A percentile compares a stretch with the other conserved stretches of the same genome.
phyloP scores from a whole-genome alignment of 2,888 invertebrate genomes.

The Zootermopsis nevadensis region DNA sequence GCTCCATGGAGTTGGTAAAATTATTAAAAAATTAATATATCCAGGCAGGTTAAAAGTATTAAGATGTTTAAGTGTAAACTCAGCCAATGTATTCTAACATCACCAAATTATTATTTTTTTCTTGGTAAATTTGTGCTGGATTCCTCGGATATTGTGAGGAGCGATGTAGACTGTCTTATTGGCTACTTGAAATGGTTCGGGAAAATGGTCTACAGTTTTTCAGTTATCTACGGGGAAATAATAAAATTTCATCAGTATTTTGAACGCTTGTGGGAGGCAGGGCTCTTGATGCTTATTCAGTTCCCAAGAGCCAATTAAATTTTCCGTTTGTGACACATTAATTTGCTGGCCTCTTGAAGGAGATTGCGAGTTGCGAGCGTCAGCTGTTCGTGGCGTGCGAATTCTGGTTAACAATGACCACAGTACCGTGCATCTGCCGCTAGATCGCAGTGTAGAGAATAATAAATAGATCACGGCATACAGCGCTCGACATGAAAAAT shows the following conservation, averaged over 20 bases:
- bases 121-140: too few relatives aligned
- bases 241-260: background rate
- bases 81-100: too few relatives aligned
- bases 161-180: background rate
- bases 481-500: background rate
- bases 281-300: conserved; percentile 14
- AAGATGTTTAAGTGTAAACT: too few relatives aligned
- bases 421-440: background rate
- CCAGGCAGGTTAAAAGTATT: too few relatives aligned
- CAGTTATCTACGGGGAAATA: background rate
- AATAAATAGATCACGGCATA: background rate
- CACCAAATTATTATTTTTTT: too few relatives aligned
- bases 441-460: background rate
- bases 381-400: conserved; percentile 12
- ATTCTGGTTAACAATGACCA: conserved; percentile 22
- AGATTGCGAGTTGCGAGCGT: conserved; percentile 23
- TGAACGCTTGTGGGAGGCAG: conserved; percentile 8
- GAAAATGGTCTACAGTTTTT: conserved; percentile 1
- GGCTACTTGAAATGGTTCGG: background rate
- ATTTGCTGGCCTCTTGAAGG: conserved; percentile 19
- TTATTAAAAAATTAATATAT: too few relatives aligned
- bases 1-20: too few relatives aligned
- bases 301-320: conserved; percentile 6
- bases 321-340: conserved; percentile 23
- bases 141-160: too few relatives aligned